These are phyloP conservation scores for Gallinago nigripennis DNA, from an alignment of 2,797 vertebrate genomes.

Conservation along the genomic window DNA sequence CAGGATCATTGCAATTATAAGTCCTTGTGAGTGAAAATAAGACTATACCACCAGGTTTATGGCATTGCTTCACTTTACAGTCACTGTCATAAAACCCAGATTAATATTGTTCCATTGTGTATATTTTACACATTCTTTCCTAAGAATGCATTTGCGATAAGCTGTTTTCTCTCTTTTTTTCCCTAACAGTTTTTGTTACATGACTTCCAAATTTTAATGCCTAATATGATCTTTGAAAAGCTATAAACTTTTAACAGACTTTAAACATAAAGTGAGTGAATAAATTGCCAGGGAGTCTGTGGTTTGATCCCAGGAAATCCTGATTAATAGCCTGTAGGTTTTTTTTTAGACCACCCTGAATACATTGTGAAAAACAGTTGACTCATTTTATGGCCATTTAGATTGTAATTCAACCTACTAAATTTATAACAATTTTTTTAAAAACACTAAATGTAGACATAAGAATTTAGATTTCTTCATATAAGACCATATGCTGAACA, in stretches of 20 bases:
- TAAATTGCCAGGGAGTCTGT: slow-evolving; percentile 64
- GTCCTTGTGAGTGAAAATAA: slow-evolving; percentile 41
- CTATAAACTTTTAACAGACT: slow-evolving; percentile 75
- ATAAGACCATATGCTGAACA: slow-evolving; percentile 1
- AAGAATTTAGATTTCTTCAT: slow-evolving; percentile 35
- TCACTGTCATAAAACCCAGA: slow-evolving; percentile 45
- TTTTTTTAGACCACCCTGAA: slow-evolving; percentile 75
- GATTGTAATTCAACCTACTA: slow-evolving; percentile 57
- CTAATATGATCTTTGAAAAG: slow-evolving; percentile 72
- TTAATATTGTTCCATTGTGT: slow-evolving; percentile 57
- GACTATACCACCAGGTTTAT: slow-evolving; percentile 50
- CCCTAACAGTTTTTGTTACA: slow-evolving; percentile 40
- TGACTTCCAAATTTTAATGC: slow-evolving; percentile 71
- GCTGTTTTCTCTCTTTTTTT: slow-evolving; percentile 52
- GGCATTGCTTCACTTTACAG: slow-evolving; percentile 52
- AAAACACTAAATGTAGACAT: slow-evolving; percentile 30
- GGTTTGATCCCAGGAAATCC: slow-evolving; percentile 79
- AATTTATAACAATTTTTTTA: slow-evolving; percentile 39
- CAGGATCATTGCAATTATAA: not conserved
- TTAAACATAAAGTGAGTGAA: slow-evolving; percentile 63
- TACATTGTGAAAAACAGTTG: slow-evolving; percentile 66
- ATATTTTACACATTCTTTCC: slow-evolving; percentile 52
- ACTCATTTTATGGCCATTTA: slow-evolving; percentile 72
- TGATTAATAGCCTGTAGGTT: slow-evolving; percentile 73
- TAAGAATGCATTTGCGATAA: slow-evolving; percentile 63